Base-by-base conservation (phyloP, 2,113 vertebrate genomes). In the Lates calcarifer region DNA sequence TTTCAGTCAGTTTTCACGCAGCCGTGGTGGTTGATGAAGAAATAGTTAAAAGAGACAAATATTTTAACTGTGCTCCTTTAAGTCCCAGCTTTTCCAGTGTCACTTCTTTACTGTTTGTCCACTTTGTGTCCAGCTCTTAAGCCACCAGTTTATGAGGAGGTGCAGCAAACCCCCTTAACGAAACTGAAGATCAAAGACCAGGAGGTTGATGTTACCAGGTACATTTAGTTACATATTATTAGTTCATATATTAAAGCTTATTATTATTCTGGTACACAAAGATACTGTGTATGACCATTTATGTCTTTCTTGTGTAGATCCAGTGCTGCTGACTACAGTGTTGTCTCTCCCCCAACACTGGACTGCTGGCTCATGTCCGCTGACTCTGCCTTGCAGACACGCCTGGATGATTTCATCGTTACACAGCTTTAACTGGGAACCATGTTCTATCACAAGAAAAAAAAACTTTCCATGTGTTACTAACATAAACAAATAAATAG, bases 321-420 rank as follows among this genome's bases (percentile, higher is more conserved):
- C 15, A 8, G 0, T n/a, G 82, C 66, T 51, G 22, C 24, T 66
- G 91, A 94, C 85, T 82, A 91, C 77, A 84, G 85, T 47, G 5
- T 75, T 9, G 1, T 0, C 8, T 13, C 45, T 15, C 0, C 47
- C 1, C n/a, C 33, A 6, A 28, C 0, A 7, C 2, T 67, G 29
- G 18, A 14, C 9, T 94, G 93, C 56, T 93, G 89, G 90, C 64
- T 82, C 13, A 15, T 58, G 58, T 9, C 84, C 57, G 33, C 87
- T 37, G 84, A 89, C 20, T 58, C 41, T 12, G 89, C 74, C 20
- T 73, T 92, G 49, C 84, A 85, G 80, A 65, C 69, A 67, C 22
- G 5, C 1, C 73, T 85, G 62, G 22, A 55, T 5, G 65, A 91
- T 45, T 92, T 92, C 37, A 55, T 51, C 0, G 9, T 83, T 14